phyloP scores from a whole-genome alignment of 2,888 invertebrate species.

The Drosophila yooni region DNA sequence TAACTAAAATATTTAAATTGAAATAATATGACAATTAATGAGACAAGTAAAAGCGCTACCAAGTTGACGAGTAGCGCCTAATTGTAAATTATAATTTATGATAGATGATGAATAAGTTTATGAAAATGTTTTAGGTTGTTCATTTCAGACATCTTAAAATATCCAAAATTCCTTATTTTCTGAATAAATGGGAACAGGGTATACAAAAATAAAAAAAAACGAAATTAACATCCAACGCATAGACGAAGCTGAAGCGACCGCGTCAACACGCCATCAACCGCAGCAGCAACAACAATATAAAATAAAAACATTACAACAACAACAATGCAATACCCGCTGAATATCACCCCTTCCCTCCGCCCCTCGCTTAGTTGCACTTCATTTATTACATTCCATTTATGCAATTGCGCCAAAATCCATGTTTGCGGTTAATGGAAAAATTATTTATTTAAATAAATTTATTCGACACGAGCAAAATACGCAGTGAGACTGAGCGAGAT shows the following conservation, averaged over 20 bases:
- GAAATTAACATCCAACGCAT: slow-evolving; percentile 36
- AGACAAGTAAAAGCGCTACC: background rate
- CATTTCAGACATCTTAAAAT: background rate
- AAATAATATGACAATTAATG: background rate
- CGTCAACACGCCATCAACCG: slow-evolving; percentile 64
- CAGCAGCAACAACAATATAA: slow-evolving; percentile 49
- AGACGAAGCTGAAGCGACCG: slow-evolving; percentile 48
- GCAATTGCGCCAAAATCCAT: slow-evolving; percentile 76
- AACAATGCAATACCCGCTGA: slow-evolving; percentile 1
- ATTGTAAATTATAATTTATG: background rate
- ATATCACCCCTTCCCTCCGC: background rate
- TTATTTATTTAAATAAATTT: slow-evolving; percentile 77
- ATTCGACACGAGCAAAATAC: slow-evolving; percentile 55
- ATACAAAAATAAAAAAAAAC: slow-evolving; percentile 7
- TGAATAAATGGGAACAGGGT: slow-evolving; percentile 1
- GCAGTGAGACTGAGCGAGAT: slow-evolving; percentile 21
- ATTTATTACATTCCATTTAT: slow-evolving; percentile 75
- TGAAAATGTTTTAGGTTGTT: background rate
- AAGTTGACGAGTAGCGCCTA: background rate
- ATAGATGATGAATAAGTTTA: background rate
- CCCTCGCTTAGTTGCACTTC: slow-evolving; percentile 53
- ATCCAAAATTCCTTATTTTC: background rate
- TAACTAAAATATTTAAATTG: background rate
- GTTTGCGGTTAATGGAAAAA: slow-evolving; percentile 78
- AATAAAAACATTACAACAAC: background rate